Evolutionary conservation across 2,888 invertebrate species (phyloP).

Genomic region (Andrena bucephala): DNA sequence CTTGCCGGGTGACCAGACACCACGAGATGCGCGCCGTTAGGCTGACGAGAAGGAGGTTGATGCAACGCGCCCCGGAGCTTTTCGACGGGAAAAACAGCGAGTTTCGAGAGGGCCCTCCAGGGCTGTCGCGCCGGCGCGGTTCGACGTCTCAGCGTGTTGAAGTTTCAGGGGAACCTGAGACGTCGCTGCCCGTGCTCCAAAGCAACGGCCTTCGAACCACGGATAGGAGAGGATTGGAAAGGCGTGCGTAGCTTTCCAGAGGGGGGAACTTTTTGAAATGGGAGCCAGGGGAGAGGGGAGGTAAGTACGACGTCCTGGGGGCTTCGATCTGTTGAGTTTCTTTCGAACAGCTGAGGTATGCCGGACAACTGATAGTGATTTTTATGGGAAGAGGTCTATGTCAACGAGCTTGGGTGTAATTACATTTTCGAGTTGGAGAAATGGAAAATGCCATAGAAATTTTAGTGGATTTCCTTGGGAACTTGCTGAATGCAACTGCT

Average conservation of each 20-base stretch:
- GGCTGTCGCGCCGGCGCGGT: constrained; percentile 52
- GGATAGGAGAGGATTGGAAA: constrained; percentile 15
- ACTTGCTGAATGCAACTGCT: not conserved
- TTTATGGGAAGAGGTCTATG: no score
- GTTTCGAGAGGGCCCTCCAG: constrained; percentile 43
- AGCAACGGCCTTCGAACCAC: not conserved
- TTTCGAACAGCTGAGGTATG: no score
- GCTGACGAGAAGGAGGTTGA: constrained; percentile 46
- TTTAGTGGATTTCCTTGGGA: not conserved
- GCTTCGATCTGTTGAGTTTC: no score
- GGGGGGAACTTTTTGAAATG: not conserved
- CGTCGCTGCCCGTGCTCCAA: not conserved
- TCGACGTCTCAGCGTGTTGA: constrained; percentile 28
- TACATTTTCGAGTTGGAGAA: not conserved
- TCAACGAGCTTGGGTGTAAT: no score
- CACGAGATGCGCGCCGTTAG: constrained; percentile 41
- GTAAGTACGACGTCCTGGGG: no score
- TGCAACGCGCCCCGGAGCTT: constrained; percentile 28
- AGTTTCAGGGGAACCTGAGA: constrained; percentile 16
- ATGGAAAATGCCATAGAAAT: not conserved
- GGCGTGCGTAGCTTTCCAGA: not conserved
- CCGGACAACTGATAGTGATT: no score
- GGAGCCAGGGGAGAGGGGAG: no score
- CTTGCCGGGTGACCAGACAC: constrained; percentile 66
- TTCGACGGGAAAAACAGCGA: constrained; percentile 41